A percentile compares a stretch with the other conserved stretches of the same genome.
These are phyloP conservation scores for Ctenomys sociabilis DNA, from an alignment of 2,113 vertebrate species.

Conservation along the genomic window DNA sequence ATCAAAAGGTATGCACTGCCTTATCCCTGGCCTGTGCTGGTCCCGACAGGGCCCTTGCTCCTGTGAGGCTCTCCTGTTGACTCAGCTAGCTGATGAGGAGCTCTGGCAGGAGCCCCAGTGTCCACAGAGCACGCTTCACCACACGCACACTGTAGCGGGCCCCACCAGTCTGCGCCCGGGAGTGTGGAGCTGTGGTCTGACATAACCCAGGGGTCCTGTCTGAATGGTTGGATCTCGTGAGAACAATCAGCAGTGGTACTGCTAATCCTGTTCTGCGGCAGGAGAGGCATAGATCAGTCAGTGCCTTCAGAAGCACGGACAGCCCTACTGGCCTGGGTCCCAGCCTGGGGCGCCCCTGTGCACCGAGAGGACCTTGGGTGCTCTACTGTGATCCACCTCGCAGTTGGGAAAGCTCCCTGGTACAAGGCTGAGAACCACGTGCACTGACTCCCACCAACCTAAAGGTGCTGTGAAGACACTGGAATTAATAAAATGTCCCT, in stretches of 20 bases:
- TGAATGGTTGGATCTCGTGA: too few relatives aligned
- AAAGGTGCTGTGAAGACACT: not conserved
- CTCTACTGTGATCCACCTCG: not conserved
- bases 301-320: not conserved
- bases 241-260: not conserved
- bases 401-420: not conserved
- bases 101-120: not conserved
- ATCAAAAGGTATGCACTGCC: not conserved
- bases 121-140: not conserved
- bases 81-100: not conserved
- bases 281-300: not conserved
- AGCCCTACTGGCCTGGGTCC: not conserved
- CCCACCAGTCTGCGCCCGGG: not conserved
- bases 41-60: not conserved
- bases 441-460: not conserved
- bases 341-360: not conserved
- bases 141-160: rapidly evolving
- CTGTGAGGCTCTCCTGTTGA: not conserved
- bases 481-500: not conserved
- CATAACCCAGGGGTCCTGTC: too few relatives aligned
- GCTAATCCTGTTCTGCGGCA: not conserved
- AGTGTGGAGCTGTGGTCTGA: not conserved
- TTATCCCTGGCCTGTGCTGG: not conserved
- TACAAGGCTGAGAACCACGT: not conserved
- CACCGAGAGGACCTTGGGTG: not conserved